Conservation (phyloP, 1,140 invertebrate species). For the Drosophila pruinosa region DNA sequence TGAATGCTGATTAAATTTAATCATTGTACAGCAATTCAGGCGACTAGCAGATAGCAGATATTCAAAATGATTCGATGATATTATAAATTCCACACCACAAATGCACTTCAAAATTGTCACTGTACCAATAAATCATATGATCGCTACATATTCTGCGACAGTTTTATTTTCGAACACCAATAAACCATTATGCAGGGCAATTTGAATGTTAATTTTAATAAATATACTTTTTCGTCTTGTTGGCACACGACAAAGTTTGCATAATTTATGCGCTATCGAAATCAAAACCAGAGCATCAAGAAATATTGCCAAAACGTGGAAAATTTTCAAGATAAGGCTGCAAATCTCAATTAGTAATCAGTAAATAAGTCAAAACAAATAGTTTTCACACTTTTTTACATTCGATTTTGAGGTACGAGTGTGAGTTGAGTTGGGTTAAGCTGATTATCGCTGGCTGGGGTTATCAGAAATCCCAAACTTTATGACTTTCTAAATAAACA, state of each 20-base stretch:
- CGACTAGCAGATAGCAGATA: background rate
- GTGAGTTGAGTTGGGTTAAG: constrained; percentile 9
- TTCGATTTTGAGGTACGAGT: background rate
- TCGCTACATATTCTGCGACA: constrained; percentile 41
- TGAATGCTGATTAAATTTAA: constrained; percentile 26
- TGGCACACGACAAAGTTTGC: constrained; percentile 76
- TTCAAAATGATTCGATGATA: background rate
- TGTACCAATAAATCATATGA: constrained; percentile 57
- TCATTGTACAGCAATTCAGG: no score
- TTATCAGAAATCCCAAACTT: constrained; percentile 28
- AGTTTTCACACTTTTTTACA: constrained; percentile 57
- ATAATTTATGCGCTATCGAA: constrained; percentile 63
- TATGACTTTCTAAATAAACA: constrained; percentile 26
- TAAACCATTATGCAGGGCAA: constrained; percentile 40
- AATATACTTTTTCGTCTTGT: constrained; percentile 27
- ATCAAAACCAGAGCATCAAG: constrained; percentile 61
- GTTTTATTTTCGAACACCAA: constrained; percentile 51
- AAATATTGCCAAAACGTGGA: constrained; percentile 26
- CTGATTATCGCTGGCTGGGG: constrained; percentile 10
- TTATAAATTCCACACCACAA: constrained; percentile 71
- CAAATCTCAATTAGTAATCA: constrained; percentile 57
- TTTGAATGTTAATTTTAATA: constrained; percentile 71
- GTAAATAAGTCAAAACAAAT: constrained; percentile 60
- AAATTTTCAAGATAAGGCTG: constrained; percentile 5
- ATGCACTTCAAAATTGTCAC: constrained; percentile 52